Base-by-base conservation (phyloP, 2,113 vertebrate species). In the Heptranchias perlo region DNA sequence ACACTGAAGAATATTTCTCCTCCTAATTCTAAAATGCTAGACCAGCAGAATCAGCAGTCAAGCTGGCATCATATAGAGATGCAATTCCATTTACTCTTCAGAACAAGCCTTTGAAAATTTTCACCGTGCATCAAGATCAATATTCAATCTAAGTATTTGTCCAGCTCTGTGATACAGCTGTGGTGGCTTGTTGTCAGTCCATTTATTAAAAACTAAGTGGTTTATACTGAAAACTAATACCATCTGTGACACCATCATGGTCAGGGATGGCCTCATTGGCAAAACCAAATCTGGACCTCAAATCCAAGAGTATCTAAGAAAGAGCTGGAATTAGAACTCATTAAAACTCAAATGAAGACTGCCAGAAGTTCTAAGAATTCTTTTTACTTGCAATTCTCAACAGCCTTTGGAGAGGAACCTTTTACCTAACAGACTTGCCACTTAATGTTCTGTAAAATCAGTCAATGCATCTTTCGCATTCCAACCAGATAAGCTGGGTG, bases 121-220 rank as follows among this genome's bases (percentile, higher is more conserved):
- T 61, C 31, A n/a, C 44, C 23, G 25, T 67, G 25, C 44, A 49
- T 49, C 8, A 58, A 58, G 64, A 49, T 94, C 62, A 67, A 94
- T 94, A 49, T 94, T 28, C 62, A 94, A 67, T 94, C 67, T 25
- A 94, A 94, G n/a, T 65, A 44, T 67, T 94, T 94, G 39, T 64
- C 25, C 21, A 49, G 44, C 62, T 94, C 93, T 49, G 25, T 44
- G 62, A 31, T 94, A 47, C 64, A 47, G 21, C 2, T 94, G 62
- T 67, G 25, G 8, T 67, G 64, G 62, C 62, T 94, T 31, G 39
- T 65, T 67, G 35, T 67, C 39, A 94, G 39, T 94, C 8, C 39
- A 69, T 31, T 94, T 28, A 94, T 94, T 28, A 67, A 94, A 64
- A 67, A 47, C 93, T 49, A 61, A 61, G 31, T 92, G 52, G 11